Evolutionary conservation across 2,113 vertebrate species (phyloP).

Genomic region (Thamnaconus septentrionalis): DNA sequence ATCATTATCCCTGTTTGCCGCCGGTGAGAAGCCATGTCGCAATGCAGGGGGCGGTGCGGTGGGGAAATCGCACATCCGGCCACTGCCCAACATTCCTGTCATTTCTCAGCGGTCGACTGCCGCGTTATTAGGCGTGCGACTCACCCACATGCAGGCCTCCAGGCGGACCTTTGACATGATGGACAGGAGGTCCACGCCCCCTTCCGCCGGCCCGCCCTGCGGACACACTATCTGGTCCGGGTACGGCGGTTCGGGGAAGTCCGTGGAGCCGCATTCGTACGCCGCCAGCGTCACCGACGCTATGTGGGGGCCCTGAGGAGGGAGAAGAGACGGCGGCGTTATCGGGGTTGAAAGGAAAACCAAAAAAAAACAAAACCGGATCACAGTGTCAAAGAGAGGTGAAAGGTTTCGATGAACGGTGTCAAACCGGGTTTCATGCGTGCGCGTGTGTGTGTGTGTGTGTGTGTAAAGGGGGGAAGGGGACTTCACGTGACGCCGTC

Average conservation of each 20-base stretch:
- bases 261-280: slow-evolving; percentile 95
- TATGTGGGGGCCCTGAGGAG: slow-evolving; percentile 93
- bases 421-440: too few species aligned
- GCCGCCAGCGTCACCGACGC: slow-evolving; percentile 97
- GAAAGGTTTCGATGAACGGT: too few species aligned
- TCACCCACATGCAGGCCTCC: slow-evolving; percentile 99
- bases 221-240: slow-evolving; percentile 95
- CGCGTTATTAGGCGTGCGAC: slow-evolving; percentile 45
- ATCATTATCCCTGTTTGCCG: too few species aligned
- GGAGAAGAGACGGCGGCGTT: slow-evolving; percentile 34
- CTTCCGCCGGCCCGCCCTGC: slow-evolving; percentile 72
- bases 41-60: too few species aligned
- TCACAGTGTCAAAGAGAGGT: too few species aligned
- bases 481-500: too few species aligned
- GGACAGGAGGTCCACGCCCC: slow-evolving; percentile 86
- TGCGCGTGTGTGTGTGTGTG: too few species aligned
- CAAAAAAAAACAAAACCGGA: too few species aligned
- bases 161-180: slow-evolving; percentile 99
- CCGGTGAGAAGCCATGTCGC: too few species aligned
- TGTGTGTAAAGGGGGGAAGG: too few species aligned
- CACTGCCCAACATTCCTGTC: slow-evolving; percentile 6
- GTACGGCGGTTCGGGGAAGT: slow-evolving; percentile 97
- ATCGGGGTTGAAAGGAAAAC: too few species aligned
- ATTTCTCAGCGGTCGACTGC: background rate
- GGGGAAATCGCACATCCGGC: too few species aligned